Conservation (phyloP, 2,888 invertebrate genomes). For the Pristionchus maxplancki region DNA sequence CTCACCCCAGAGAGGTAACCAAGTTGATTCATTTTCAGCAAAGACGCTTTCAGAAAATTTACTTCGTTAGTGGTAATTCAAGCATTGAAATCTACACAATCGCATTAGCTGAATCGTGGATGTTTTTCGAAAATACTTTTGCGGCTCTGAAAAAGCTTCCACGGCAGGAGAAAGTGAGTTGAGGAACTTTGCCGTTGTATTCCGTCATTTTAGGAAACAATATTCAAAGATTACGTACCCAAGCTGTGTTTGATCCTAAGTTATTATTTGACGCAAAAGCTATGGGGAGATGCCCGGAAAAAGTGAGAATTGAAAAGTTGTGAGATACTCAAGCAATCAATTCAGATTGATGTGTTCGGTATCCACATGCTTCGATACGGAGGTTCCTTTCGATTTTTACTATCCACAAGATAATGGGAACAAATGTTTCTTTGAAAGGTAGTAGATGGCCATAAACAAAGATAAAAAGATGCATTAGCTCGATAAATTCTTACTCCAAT, state of each 20-base stretch:
- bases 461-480: background rate
- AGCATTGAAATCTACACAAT: background rate
- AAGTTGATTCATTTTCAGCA: too few species aligned
- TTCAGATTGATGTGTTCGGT: conserved; percentile 26
- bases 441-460: too few species aligned
- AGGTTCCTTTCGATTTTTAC: background rate
- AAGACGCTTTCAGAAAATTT: background rate
- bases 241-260: background rate
- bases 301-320: background rate
- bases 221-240: background rate
- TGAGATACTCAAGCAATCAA: background rate
- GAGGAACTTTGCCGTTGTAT: background rate
- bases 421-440: background rate
- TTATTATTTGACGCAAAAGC: background rate
- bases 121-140: background rate
- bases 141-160: background rate
- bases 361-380: background rate
- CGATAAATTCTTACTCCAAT: background rate
- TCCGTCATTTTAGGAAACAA: background rate
- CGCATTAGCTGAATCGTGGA: background rate
- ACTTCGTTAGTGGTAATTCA: background rate
- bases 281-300: background rate
- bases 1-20: background rate
- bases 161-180: background rate
- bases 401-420: background rate